These are phyloP conservation scores for Hyphantria cunea DNA, from an alignment of 1,140 invertebrate species.

Conservation along the genomic window DNA sequence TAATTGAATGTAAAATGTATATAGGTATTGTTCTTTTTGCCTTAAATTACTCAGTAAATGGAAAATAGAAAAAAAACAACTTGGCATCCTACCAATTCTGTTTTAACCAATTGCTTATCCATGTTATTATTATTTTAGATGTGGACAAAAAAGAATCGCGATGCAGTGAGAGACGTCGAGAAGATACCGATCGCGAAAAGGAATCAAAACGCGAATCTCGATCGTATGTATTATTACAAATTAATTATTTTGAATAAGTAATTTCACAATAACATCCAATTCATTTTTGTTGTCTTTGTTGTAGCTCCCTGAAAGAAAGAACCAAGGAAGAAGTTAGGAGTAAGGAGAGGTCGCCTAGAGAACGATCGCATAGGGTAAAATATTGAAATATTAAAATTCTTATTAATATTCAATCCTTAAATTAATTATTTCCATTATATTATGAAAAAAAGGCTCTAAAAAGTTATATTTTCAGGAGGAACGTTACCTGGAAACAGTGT, in stretches of 20 bases:
- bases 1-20: too few relatives aligned
- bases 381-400: neutral
- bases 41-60: too few relatives aligned
- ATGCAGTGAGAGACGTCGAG: constrained; percentile 60
- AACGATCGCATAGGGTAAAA: constrained; percentile 68
- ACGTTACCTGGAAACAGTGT: constrained; percentile 68
- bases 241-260: neutral
- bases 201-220: constrained; percentile 69
- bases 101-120: neutral
- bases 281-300: constrained; percentile 23
- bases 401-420: too few relatives aligned
- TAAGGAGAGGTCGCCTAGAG: constrained; percentile 70
- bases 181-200: constrained; percentile 68
- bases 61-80: too few relatives aligned
- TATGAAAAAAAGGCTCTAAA: too few relatives aligned
- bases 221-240: constrained; percentile 52
- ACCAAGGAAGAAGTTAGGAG: constrained; percentile 65
- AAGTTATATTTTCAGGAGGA: constrained; percentile 53
- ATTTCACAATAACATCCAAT: neutral
- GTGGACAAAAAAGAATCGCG: constrained; percentile 62
- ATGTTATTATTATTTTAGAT: constrained; percentile 41
- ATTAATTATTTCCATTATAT: too few relatives aligned
- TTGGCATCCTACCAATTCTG: too few relatives aligned
- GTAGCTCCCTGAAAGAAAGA: constrained; percentile 63
- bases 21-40: too few relatives aligned